Conservation (phyloP, 2,888 invertebrate genomes). For the Drosophila flavopinicola region DNA sequence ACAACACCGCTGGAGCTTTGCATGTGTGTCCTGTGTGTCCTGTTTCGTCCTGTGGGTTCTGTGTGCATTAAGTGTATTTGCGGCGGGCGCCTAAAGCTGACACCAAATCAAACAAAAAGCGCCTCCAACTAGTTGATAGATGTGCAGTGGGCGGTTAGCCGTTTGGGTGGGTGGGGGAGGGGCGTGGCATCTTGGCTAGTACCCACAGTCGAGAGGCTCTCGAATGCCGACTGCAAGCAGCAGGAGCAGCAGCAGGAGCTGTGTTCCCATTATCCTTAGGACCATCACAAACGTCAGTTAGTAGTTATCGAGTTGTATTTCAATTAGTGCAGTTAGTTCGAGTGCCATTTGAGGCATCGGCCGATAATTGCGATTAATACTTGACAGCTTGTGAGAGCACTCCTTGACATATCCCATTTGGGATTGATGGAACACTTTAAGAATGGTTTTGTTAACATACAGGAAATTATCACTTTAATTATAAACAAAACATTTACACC, state of each 20-base stretch:
- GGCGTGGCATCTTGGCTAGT: slow-evolving; percentile 31
- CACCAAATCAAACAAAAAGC: slow-evolving; percentile 65
- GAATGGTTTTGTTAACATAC: no score
- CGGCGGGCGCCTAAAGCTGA: slow-evolving; percentile 46
- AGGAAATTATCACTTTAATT: no score
- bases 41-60: slow-evolving; percentile 11
- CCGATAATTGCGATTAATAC: background rate
- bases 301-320: slow-evolving; percentile 38
- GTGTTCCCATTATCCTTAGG: no score
- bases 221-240: slow-evolving; percentile 20
- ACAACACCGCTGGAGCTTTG: slow-evolving; percentile 9
- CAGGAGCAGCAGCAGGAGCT: slow-evolving; percentile 7
- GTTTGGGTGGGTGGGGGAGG: background rate
- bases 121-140: slow-evolving; percentile 4
- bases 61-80: slow-evolving; percentile 52
- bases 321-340: slow-evolving; percentile 49
- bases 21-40: slow-evolving; percentile 8
- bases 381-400: background rate
- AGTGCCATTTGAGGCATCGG: background rate
- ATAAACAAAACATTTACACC: no score
- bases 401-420: background rate
- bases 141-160: background rate
- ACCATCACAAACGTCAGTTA: slow-evolving; percentile 4
- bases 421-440: no score
- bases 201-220: slow-evolving; percentile 39